These are phyloP conservation scores for Lacanobia oleracea DNA, from an alignment of 2,888 invertebrate species.

Conservation along the genomic window DNA sequence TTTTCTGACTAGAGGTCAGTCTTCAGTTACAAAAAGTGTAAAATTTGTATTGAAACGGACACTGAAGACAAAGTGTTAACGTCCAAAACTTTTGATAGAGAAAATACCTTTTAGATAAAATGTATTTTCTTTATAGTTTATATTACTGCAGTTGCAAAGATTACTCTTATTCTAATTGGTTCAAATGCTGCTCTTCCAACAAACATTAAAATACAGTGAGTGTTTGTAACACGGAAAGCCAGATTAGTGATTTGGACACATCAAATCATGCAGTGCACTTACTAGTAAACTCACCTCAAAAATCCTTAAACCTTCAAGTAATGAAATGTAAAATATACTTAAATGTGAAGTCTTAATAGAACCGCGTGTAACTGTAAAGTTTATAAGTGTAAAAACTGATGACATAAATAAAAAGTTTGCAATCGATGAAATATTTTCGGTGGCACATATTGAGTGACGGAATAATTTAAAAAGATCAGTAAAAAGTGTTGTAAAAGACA, in stretches of 20 bases:
- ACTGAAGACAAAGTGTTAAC: neutral
- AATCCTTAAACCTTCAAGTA: constrained; percentile 55
- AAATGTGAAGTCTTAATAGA: constrained; percentile 36
- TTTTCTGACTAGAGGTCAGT: neutral
- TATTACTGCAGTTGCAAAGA: neutral
- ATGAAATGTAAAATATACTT: constrained; percentile 53
- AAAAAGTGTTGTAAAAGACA: constrained; percentile 23
- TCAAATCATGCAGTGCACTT: constrained; percentile 73
- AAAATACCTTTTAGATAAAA: neutral
- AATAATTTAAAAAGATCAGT: constrained; percentile 23
- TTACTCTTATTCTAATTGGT: constrained; percentile 34
- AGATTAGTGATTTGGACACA: constrained; percentile 58
- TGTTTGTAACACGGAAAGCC: constrained; percentile 62
- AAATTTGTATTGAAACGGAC: neutral
- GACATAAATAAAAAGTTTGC: constrained; percentile 28
- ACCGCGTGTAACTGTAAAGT: constrained; percentile 56
- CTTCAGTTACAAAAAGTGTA: neutral
- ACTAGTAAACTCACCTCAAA: constrained; percentile 64
- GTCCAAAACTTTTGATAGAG: constrained; percentile 11
- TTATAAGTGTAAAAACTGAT: constrained; percentile 39
- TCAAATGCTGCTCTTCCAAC: constrained; percentile 27
- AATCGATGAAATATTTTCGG: constrained; percentile 7
- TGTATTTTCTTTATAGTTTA: neutral
- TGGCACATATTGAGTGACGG: constrained; percentile 14
- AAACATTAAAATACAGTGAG: constrained; percentile 48